Evolutionary conservation across 2,797 vertebrate species (phyloP).

Genomic region (Varecia variegata): DNA sequence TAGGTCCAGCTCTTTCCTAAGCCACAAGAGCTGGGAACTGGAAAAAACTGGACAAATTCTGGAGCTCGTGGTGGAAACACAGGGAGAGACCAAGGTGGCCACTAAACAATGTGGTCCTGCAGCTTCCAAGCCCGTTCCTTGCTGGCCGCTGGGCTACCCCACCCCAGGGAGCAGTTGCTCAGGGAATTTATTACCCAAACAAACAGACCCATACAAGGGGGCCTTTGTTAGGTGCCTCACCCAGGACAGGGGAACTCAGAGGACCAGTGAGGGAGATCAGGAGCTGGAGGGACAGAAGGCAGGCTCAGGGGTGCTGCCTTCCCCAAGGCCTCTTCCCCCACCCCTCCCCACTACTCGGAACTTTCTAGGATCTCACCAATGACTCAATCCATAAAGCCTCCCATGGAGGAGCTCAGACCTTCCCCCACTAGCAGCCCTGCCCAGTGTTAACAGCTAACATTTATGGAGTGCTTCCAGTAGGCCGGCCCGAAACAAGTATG

Average conservation of each 20-base stretch:
- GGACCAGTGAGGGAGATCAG: background rate
- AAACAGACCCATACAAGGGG: constrained; percentile 55
- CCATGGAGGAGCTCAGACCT: background rate
- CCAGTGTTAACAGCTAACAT: background rate
- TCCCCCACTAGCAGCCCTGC: background rate
- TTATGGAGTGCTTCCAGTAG: background rate
- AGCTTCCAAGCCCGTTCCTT: background rate
- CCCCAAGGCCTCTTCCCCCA: background rate
- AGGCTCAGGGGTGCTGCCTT: background rate
- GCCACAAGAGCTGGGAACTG: background rate
- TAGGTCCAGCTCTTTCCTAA: background rate
- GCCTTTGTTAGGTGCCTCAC: constrained; percentile 71
- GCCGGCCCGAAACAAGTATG: background rate
- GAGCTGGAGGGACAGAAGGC: background rate
- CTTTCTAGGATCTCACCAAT: background rate
- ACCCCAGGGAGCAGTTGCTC: background rate
- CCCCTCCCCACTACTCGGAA: background rate
- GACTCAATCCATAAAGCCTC: background rate
- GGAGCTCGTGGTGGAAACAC: background rate
- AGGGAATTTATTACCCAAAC: constrained; percentile 62
- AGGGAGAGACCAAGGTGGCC: background rate
- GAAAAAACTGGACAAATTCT: background rate
- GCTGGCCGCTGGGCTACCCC: background rate
- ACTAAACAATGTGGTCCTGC: constrained; percentile 4
- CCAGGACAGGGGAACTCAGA: background rate